phyloP scores from a whole-genome alignment of 1,140 invertebrate species.

The Streblospio benedicti region DNA sequence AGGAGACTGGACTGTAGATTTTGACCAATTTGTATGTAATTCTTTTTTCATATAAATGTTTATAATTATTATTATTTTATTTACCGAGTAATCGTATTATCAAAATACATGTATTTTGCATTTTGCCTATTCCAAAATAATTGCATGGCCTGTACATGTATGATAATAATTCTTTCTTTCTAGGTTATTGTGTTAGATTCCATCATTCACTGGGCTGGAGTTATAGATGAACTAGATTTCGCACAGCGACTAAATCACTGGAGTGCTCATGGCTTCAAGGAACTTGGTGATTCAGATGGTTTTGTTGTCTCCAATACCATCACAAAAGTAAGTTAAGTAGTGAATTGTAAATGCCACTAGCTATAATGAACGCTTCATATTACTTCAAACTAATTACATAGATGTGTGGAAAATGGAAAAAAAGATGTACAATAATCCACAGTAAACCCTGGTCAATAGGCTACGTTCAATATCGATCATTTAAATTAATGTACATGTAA shows the following conservation, averaged over 20 bases:
- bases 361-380: too few relatives aligned
- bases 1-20: constrained; percentile 44
- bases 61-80: not conserved
- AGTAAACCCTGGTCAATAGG: too few relatives aligned
- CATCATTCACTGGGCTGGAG: constrained; percentile 44
- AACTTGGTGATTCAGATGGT: constrained; percentile 35
- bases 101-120: not conserved
- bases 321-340: constrained; percentile 27
- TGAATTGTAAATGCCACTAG: too few relatives aligned
- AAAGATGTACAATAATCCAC: too few relatives aligned
- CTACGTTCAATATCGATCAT: too few relatives aligned
- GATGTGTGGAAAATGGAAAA: too few relatives aligned
- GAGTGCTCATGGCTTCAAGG: constrained; percentile 34
- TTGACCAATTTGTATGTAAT: constrained; percentile 41
- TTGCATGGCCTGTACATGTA: not conserved
- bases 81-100: not conserved
- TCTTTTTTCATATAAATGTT: not conserved
- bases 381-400: too few relatives aligned
- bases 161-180: not conserved
- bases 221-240: constrained; percentile 48
- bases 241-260: constrained; percentile 38
- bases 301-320: constrained; percentile 38
- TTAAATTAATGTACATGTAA: too few relatives aligned
- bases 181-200: constrained; percentile 46
- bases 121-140: not conserved